A percentile compares a stretch with the other conserved stretches of the same genome.
These are phyloP conservation scores for Pseudochirops cupreus DNA, from an alignment of 2,797 vertebrate species.

Conservation along the genomic window DNA sequence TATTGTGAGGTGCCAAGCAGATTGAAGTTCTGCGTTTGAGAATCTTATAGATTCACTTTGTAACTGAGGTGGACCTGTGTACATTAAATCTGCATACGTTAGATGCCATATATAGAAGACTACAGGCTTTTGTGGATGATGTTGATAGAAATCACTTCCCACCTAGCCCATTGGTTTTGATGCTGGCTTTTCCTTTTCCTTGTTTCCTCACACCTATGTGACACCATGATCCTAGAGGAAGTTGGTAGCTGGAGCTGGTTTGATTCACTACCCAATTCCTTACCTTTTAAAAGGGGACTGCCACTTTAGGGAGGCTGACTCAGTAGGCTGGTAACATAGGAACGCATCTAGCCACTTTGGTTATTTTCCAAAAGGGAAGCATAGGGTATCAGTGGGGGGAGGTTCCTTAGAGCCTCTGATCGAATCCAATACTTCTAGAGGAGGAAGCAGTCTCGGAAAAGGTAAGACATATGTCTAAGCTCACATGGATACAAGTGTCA, in stretches of 20 bases:
- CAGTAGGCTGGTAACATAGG: not conserved
- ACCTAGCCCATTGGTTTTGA: not conserved
- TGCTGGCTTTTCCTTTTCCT: not conserved
- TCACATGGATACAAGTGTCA: not conserved
- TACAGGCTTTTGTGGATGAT: not conserved
- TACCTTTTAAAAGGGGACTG: not conserved
- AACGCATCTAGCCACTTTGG: not conserved
- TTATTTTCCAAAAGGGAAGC: not conserved
- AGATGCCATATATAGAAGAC: not conserved
- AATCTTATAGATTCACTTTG: not conserved
- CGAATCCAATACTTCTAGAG: not conserved
- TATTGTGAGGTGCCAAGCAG: not conserved
- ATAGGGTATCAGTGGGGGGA: not conserved
- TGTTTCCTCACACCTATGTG: not conserved
- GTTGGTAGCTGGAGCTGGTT: not conserved
- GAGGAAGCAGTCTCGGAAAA: not conserved
- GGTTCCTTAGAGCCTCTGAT: not conserved
- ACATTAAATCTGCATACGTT: not conserved
- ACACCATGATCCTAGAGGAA: not conserved
- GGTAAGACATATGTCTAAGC: not conserved
- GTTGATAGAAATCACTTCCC: not conserved
- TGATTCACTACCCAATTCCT: not conserved
- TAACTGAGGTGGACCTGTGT: not conserved
- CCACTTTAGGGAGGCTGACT: not conserved
- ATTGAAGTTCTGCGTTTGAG: not conserved